Evolutionary conservation across 37 sponge, comb jelly and placozoan genomes (phyloP).

Genomic region (Hexactinellida sp.): DNA sequence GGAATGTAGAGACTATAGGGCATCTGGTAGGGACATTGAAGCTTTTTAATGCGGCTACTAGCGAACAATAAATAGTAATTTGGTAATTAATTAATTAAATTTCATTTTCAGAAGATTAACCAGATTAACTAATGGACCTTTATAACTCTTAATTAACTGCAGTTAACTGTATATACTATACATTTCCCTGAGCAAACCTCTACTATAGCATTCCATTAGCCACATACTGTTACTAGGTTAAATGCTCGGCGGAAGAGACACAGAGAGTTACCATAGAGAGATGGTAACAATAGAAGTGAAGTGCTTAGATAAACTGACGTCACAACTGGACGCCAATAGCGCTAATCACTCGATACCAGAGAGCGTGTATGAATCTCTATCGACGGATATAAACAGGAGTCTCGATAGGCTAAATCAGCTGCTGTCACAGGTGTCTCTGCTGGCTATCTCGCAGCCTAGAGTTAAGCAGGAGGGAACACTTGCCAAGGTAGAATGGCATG

Average conservation of each 20-base stretch:
- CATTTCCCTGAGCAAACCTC: no score
- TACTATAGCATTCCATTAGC: neutral
- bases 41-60: neutral
- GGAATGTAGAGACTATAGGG: conserved; percentile 1
- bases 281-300: conserved; percentile 4
- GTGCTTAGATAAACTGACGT: neutral
- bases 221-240: neutral
- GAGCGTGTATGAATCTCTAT: neutral
- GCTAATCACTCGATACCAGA: neutral
- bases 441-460: neutral
- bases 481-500: neutral
- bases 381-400: neutral
- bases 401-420: neutral
- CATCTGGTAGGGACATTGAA: neutral
- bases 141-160: no score
- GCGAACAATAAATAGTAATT: no score
- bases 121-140: no score
- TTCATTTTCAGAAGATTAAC: no score
- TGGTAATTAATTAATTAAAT: no score
- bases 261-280: neutral
- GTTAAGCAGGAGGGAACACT: neutral
- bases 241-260: neutral
- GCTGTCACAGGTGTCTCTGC: neutral
- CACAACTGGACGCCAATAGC: neutral
- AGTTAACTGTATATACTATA: no score